Evolutionary conservation across 1,140 invertebrate species (phyloP).

Genomic region (Idris sp.): DNA sequence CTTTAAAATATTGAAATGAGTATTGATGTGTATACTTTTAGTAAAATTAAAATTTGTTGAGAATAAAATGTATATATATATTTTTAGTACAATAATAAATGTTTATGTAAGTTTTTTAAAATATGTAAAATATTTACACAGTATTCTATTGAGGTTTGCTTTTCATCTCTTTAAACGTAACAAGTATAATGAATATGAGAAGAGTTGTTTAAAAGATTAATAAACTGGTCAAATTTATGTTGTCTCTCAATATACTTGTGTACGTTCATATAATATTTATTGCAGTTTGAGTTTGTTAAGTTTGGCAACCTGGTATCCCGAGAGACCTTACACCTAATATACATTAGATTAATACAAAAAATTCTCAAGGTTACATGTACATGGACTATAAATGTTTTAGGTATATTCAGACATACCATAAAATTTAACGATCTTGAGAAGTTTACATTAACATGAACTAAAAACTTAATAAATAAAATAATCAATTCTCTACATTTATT

Average conservation of each 20-base stretch:
- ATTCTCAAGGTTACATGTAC: constrained; percentile 5
- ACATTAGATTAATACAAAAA: constrained; percentile 28
- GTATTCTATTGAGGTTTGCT: too few species aligned
- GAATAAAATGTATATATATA: too few species aligned
- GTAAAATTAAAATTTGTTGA: too few species aligned
- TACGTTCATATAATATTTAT: constrained; percentile 26
- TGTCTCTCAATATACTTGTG: constrained; percentile 10
- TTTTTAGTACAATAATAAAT: too few species aligned
- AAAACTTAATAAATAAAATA: too few species aligned
- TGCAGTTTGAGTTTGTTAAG: constrained; percentile 22
- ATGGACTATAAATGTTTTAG: constrained; percentile 10
- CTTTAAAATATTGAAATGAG: too few species aligned
- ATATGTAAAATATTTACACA: too few species aligned
- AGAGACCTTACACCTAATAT: constrained; percentile 21
- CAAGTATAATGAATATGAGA: background rate
- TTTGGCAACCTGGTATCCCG: constrained; percentile 2
- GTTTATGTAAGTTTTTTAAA: too few species aligned
- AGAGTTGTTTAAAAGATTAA: constrained; percentile 1
- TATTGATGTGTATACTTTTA: too few species aligned
- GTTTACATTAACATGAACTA: constrained; percentile 4
- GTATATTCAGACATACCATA: background rate
- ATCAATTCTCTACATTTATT: too few species aligned
- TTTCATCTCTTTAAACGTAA: background rate
- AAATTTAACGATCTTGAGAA: constrained; percentile 5
- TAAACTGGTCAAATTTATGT: constrained; percentile 14